Base-by-base conservation (phyloP, 2,797 vertebrate genomes). In the Adelosebastes latens region DNA sequence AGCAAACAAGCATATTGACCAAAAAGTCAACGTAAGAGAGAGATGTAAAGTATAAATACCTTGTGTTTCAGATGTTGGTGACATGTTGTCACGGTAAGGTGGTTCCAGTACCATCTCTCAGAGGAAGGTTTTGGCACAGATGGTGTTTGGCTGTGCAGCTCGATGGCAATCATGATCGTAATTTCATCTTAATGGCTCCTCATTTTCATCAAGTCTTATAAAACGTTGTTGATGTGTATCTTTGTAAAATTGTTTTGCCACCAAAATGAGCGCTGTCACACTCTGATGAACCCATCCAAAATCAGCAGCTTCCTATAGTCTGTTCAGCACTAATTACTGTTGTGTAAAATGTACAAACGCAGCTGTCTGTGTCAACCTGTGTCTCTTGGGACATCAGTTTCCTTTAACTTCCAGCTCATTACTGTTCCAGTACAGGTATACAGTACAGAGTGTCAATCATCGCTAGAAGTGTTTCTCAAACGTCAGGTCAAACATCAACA, bases 271-370 rank as follows among this genome's bases (percentile, higher is more conserved):
- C 49, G 3, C 25, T 1, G 61, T 84, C 77, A 70, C 81, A 13
- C 70, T 67, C 67, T 25, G 67, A 74, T 74, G 72, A 67, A 68
- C 70, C 3, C 6, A 0, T 16, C 67, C 46, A 11, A 82, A 83
- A 90, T 62, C 58, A 84, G 18, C 29, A 4, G 62, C 77, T 61
- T 79, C 75, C 75, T 71, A 77, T 55, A 72, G 67, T 72, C 75
- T 75, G 62, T 75, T 76, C 80, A 46, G 46, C 74, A 62, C 82
- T 88, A 86, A 90, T 88, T 85, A 72, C 74, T 53, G 63, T 65
- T 82, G 25, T 56, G 59, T 79, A 77, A 79, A 85, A 75, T 80
- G 75, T 73, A 76, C 39, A 80, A 73, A 12, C 13, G 11, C 72
- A 71, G 67, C 31, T 39, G 46, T 80, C 36, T 65, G 53, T 72